Percentiles rank a stretch among this genome's conserved stretches.
phyloP scores from a whole-genome alignment of 2,113 vertebrate genomes.

The Pseudopipra pipra region DNA sequence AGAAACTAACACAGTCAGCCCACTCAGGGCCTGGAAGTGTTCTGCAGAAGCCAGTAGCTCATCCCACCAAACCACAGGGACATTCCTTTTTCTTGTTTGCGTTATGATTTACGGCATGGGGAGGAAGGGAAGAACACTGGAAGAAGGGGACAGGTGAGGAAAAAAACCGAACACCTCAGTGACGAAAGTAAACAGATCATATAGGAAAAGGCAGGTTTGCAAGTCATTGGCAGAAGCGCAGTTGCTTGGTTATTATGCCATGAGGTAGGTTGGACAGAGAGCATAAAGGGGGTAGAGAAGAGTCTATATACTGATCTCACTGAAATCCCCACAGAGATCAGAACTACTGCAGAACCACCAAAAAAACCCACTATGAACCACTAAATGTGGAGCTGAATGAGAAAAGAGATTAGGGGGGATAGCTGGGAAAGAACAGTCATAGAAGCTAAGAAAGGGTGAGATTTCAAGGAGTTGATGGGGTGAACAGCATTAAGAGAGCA shows the following conservation, averaged over 20 bases:
- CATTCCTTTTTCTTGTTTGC: not conserved
- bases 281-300: not conserved
- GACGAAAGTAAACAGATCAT: not conserved
- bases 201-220: not conserved
- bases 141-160: not conserved
- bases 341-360: not conserved
- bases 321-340: not conserved
- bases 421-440: not conserved
- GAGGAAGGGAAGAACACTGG: not conserved
- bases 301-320: not conserved
- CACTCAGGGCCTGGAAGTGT: not conserved
- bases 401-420: not conserved
- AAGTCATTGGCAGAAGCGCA: not conserved
- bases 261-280: not conserved
- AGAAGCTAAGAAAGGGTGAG: not conserved
- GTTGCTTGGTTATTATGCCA: not conserved
- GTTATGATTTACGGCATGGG: not conserved
- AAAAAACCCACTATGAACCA: not conserved
- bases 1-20: not conserved
- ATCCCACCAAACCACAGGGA: not conserved
- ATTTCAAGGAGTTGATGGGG: not conserved
- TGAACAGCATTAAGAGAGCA: not conserved
- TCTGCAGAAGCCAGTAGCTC: not conserved
- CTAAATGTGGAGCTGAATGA: not conserved
- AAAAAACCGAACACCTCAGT: not conserved